Base-by-base conservation (phyloP, 2,888 invertebrate genomes). In the Ferdinandea cuprea region DNA sequence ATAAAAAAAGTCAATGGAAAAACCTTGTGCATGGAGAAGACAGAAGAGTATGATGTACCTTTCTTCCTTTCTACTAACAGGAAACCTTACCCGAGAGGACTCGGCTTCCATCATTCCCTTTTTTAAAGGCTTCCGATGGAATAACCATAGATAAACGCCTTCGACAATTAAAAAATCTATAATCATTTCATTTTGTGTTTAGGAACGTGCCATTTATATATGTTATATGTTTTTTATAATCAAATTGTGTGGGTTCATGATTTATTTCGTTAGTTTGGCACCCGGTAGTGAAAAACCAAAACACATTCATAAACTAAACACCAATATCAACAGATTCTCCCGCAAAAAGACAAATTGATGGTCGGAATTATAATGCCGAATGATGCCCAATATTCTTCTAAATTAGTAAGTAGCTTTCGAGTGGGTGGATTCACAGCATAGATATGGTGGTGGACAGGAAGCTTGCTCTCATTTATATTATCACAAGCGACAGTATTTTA, bases 281-380 rank as follows among this genome's bases (percentile, higher is more conserved):
- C 40, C 21, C 30, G 3, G 13, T 3, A 42, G 9, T 32, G 13
- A 17, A 19, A 56, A 8, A 48, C 9, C 46, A 50, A 50, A 50
- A 44, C 25, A 42, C 37, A 40, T 54, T 42, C 76, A 37, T 66
- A 80, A 58, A 44, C 74, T 65, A 63, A 63, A 74, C 35, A 63
- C 58, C 58, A 69, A 46, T 52, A 56, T 65, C 35, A 78, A 44
- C 63, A 52, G 42, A 65, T 72, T 58, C 44, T 58, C 52, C 72
- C 35, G 40, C 68, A 50, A 74, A 61, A 63, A 69, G 80, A 80
- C 80, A 80, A 80, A 80, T 80, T 74, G 63, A 40, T 74, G 69
- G 74, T 42, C 50, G 61, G 74, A 68, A 74, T 74, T 74, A n/a
- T n/a, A 69, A 69, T 68, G 68, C 68, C 56, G 69, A 65, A 68